Conservation (phyloP, 2,888 invertebrate species). For the Pogonocherus hispidulus region DNA sequence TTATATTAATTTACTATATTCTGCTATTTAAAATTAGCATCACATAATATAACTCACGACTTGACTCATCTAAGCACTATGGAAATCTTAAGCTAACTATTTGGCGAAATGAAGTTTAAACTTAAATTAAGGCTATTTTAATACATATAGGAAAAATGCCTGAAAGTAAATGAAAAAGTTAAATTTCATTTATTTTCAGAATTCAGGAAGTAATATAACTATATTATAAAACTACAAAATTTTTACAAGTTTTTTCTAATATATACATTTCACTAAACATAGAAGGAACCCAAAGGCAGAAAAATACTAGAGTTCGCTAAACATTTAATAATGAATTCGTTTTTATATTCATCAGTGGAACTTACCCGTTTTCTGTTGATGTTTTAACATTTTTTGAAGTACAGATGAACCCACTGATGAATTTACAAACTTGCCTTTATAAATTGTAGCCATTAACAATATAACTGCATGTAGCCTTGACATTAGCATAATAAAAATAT, state of each 20-base stretch:
- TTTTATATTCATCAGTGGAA: no score
- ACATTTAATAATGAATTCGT: neutral
- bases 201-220: constrained; percentile 18
- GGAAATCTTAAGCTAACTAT: constrained; percentile 5
- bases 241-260: constrained; percentile 26
- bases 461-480: no score
- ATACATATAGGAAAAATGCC: constrained; percentile 9
- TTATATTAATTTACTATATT: neutral
- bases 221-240: constrained; percentile 36
- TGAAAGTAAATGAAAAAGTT: constrained; percentile 6
- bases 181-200: constrained; percentile 13
- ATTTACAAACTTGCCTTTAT: no score
- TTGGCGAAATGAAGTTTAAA: constrained; percentile 22
- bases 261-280: constrained; percentile 26
- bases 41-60: neutral
- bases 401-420: no score
- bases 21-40: neutral
- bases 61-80: constrained; percentile 1
- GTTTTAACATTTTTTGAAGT: no score
- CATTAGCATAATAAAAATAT: no score
- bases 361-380: no score
- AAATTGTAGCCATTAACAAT: neutral
- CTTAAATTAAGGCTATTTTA: constrained; percentile 16
- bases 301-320: constrained; percentile 4
- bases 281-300: constrained; percentile 27